Base-by-base conservation (phyloP, 2,113 vertebrate species). In the Rhinolophus sinicus region DNA sequence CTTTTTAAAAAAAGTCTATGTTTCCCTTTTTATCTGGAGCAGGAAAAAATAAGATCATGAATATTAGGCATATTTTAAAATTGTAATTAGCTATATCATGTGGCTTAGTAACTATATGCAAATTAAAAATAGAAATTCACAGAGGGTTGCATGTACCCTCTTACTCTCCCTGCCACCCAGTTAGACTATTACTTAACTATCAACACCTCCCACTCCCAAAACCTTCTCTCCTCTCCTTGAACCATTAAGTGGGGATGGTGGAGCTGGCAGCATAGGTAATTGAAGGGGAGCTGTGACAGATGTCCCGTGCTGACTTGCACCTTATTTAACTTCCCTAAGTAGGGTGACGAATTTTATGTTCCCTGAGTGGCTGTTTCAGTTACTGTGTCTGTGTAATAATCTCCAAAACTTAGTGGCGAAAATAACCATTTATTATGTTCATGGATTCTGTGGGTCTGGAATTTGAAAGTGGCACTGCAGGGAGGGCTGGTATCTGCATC, bases 71-170 rank as follows among this genome's bases (percentile, higher is more conserved):
- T 60, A 6, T 50, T 75, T 73, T 19, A 35, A 93, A 47, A 77
- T 72, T 95, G 21, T 77, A 64, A 38, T 52, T 22, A 92, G 19
- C 30, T 24, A 50, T 28, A 30, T 78, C 54, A 78, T n/a, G 6
- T 40, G 16, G 33, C 26, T 35, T 83, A 38, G 28, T 64, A 40
- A 33, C 15, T 69, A 44, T 6, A 70, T 21, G 10, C 56, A 62
- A 69, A 83, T 62, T 56, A 21, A 75, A 93, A 92, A 40, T 18
- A n/a, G 9, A 76, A 77, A 73, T 75, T 82, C n/a, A 22, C 12
- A 9, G 72, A 73, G 18, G 35, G 47, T 56, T 30, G 26, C 18
- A 19, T 33, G 10, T 19, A 21, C 16, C 14, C 7, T 44, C 18
- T 16, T 3, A 12, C 33, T 18, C n/a, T 62, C 8, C 33, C 65